These are phyloP conservation scores for Torymus aiolomorphi DNA, from an alignment of 2,888 invertebrate species.

Conservation along the genomic window DNA sequence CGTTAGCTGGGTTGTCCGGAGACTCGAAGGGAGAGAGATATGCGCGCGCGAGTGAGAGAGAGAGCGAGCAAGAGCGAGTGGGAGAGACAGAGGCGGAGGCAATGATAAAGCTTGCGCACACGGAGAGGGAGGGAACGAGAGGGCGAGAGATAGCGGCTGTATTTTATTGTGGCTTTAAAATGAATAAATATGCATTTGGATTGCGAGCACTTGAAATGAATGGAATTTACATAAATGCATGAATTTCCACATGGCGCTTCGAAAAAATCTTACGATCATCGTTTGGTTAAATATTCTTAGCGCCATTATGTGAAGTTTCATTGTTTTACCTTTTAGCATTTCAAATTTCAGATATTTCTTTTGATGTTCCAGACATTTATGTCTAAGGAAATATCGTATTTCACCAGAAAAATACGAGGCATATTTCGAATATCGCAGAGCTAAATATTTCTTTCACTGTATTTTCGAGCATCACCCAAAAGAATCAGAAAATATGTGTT, in stretches of 20 bases:
- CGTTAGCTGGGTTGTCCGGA: background rate
- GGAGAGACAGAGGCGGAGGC: no score
- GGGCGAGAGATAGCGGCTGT: conserved; percentile 18
- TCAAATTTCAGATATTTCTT: no score
- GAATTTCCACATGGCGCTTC: conserved; percentile 1
- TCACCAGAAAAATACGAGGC: no score
- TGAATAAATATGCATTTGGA: conserved; percentile 46
- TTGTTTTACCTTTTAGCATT: no score
- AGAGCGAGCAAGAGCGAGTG: conserved; percentile 16
- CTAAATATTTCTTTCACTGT: no score
- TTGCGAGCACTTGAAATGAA: conserved; percentile 22
- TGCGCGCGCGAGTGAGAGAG: background rate
- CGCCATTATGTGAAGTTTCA: background rate
- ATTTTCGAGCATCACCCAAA: no score
- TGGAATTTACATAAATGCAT: conserved; percentile 41
- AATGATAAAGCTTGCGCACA: no score
- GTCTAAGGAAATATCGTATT: no score
- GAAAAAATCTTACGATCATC: conserved; percentile 11
- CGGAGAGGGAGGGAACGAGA: conserved; percentile 1
- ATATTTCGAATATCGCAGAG: no score
- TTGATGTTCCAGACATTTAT: no score
- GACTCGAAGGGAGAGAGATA: conserved; percentile 5
- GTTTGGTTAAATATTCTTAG: conserved; percentile 9
- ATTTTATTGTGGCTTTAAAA: conserved; percentile 45
- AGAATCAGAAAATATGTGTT: no score